These are phyloP conservation scores for Drosophila falleni DNA, from an alignment of 2,888 invertebrate genomes.

Conservation along the genomic window DNA sequence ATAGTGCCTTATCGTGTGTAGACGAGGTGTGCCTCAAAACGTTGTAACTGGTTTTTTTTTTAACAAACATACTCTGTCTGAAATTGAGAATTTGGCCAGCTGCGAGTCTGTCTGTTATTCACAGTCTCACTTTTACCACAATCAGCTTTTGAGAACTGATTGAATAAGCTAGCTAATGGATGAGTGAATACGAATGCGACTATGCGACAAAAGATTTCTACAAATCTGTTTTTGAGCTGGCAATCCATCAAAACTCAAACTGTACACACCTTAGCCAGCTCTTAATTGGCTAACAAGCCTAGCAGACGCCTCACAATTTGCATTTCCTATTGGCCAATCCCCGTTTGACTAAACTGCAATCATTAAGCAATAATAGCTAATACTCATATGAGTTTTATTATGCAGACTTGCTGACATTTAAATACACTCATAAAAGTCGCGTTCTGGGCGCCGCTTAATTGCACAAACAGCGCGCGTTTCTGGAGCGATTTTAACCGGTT, in stretches of 20 bases:
- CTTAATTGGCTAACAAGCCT: conserved; percentile 48
- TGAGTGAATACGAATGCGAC: conserved; percentile 29
- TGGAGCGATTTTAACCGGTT: conserved; percentile 61
- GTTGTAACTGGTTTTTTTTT: conserved; percentile 54
- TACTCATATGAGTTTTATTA: conserved; percentile 46
- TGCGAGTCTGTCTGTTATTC: not conserved
- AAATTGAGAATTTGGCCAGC: conserved; percentile 46
- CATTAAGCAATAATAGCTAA: conserved; percentile 45
- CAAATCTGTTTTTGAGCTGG: conserved; percentile 17
- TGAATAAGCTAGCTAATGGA: conserved; percentile 34
- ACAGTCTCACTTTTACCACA: conserved; percentile 46
- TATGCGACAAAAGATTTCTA: conserved; percentile 30
- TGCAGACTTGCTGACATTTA: conserved; percentile 47
- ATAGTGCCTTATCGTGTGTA: conserved; percentile 13
- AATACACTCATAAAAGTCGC: conserved; percentile 60
- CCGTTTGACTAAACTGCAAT: conserved; percentile 24
- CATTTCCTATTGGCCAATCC: conserved; percentile 38
- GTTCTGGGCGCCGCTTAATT: conserved; percentile 69
- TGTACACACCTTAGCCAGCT: conserved; percentile 29
- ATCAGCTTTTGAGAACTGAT: conserved; percentile 24
- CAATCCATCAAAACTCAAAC: conserved; percentile 58
- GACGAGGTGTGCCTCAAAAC: conserved; percentile 22
- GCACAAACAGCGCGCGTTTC: conserved; percentile 42
- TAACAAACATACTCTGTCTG: not conserved
- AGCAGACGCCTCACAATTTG: conserved; percentile 48